A percentile compares a stretch with the other conserved stretches of the same genome.
phyloP scores from a whole-genome alignment of 2,113 vertebrate species.

The Lasiurus borealis region DNA sequence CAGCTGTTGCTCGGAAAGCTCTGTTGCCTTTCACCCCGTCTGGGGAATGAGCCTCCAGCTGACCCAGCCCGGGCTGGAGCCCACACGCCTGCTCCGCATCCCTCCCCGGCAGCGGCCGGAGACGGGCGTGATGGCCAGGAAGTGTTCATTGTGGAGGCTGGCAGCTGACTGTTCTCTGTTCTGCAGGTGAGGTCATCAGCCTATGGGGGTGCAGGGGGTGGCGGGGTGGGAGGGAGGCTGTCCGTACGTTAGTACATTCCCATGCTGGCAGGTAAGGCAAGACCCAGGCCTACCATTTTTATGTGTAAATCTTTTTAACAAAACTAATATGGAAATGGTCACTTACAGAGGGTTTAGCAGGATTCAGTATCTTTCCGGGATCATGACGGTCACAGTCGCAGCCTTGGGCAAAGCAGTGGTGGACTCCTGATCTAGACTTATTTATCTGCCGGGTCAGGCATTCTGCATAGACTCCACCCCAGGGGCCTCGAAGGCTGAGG shows the following conservation, averaged over 20 bases:
- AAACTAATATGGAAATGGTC: not conserved
- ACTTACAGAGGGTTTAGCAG: not conserved
- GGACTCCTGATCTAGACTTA: not conserved
- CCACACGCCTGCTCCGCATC: not conserved
- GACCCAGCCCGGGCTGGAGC: not conserved
- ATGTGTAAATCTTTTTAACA: not conserved
- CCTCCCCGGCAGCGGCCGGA: not conserved
- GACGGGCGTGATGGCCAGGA: not conserved
- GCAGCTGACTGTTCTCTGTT: not conserved
- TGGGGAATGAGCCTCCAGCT: not conserved
- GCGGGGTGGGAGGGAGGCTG: not conserved
- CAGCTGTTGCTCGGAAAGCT: slow-evolving; percentile 81
- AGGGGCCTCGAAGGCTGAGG: accelerated
- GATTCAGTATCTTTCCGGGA: no score
- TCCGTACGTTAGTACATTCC: not conserved
- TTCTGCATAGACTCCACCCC: not conserved
- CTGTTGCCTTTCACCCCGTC: not conserved
- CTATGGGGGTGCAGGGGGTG: not conserved
- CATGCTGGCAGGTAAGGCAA: not conserved
- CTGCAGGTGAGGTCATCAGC: not conserved
- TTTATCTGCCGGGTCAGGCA: not conserved
- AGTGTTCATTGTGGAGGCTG: not conserved
- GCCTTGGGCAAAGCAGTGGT: not conserved
- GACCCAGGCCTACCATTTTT: not conserved
- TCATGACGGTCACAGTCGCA: not conserved